These are phyloP conservation scores for Rhizoglyphus robini DNA, from an alignment of 1,140 invertebrate genomes.

Conservation along the genomic window DNA sequence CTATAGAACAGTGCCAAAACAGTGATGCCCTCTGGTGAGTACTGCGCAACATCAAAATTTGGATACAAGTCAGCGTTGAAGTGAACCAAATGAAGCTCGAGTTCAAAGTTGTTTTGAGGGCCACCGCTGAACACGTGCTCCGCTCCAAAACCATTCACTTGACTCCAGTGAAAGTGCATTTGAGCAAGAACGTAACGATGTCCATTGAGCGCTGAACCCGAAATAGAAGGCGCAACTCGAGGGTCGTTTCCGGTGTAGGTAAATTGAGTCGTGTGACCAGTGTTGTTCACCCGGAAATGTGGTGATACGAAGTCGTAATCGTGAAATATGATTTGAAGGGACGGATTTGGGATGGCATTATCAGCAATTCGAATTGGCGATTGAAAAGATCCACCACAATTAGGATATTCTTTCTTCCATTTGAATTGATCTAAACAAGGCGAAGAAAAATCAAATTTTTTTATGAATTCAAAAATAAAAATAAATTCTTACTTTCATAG, in stretches of 20 bases:
- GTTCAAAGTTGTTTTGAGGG: conserved; percentile 36
- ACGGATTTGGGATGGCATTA: neutral
- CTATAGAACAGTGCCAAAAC: conserved; percentile 50
- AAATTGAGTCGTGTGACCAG: conserved; percentile 19
- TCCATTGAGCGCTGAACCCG: neutral
- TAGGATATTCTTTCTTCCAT: conserved; percentile 50
- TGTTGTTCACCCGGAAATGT: neutral
- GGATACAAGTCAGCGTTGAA: conserved; percentile 41
- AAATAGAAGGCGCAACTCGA: neutral
- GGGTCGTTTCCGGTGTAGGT: neutral
- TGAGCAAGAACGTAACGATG: conserved; percentile 35
- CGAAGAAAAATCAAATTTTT: neutral
- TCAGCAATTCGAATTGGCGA: conserved; percentile 58
- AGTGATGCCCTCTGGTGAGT: conserved; percentile 45
- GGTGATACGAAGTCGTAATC: neutral
- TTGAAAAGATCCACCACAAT: conserved; percentile 58
- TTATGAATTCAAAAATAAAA: neutral
- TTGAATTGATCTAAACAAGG: neutral
- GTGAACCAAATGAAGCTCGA: conserved; percentile 49
- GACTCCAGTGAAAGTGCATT: conserved; percentile 73
- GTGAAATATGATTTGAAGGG: neutral
- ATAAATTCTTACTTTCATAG: neutral
- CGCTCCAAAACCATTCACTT: conserved; percentile 60
- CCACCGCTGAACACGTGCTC: conserved; percentile 77
- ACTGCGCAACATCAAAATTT: conserved; percentile 40